These are phyloP conservation scores for Dicrurus megarhynchus DNA, from an alignment of 2,113 vertebrate genomes.

Conservation along the genomic window DNA sequence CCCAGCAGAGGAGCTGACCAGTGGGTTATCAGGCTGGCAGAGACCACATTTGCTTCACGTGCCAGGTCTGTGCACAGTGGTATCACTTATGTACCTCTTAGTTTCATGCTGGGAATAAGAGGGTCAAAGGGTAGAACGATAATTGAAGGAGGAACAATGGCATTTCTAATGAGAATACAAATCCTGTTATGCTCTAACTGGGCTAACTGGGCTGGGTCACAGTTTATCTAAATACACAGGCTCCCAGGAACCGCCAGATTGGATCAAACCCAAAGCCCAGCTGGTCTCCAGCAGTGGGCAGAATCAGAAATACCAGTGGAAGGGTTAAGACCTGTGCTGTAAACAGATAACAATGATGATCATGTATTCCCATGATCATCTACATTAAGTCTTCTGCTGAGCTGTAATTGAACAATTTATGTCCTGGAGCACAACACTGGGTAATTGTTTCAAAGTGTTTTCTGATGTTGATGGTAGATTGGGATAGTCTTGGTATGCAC, in stretches of 20 bases:
- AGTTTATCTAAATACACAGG: not conserved
- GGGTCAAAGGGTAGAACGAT: not conserved
- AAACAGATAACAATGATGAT: not conserved
- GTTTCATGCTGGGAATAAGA: not conserved
- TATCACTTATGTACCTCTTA: not conserved
- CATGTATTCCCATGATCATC: not conserved
- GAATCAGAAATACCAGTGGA: not conserved
- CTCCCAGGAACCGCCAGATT: not conserved
- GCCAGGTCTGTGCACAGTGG: not conserved
- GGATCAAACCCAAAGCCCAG: not conserved
- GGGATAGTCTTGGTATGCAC: not conserved
- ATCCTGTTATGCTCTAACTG: not conserved
- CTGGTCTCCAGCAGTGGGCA: not conserved
- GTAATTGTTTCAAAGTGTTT: not conserved
- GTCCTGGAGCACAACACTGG: not conserved
- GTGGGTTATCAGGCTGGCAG: not conserved
- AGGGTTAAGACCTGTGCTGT: not conserved
- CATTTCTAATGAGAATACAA: not conserved
- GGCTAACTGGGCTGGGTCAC: not conserved
- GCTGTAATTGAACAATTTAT: not conserved
- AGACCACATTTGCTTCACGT: fast-evolving
- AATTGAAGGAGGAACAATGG: not conserved
- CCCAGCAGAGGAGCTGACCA: not conserved
- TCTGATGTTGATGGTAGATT: not conserved
- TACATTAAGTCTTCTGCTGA: not conserved